These are phyloP conservation scores for Conops quadrifasciatus DNA, from an alignment of 2,888 invertebrate genomes.

Conservation along the genomic window DNA sequence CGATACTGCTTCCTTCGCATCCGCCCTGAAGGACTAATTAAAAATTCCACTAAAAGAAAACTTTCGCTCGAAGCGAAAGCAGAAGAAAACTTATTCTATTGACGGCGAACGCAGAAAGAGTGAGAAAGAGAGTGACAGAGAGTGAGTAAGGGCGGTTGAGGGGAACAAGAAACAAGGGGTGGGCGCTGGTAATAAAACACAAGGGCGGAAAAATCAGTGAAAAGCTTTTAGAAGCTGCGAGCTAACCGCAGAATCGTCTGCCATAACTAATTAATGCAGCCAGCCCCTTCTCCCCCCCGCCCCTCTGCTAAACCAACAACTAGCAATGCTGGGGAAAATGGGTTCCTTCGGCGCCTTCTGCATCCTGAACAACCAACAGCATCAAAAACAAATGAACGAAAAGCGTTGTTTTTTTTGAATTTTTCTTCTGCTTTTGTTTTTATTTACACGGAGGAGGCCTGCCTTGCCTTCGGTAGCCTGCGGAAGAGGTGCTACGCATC, in stretches of 20 bases:
- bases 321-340: not conserved
- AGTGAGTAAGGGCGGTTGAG: too few species aligned
- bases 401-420: conserved; percentile 14
- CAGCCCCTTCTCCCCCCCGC: conserved; percentile 44
- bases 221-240: conserved; percentile 61
- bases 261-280: conserved; percentile 64
- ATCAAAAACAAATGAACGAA: not conserved
- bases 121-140: not conserved
- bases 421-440: not conserved
- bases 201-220: conserved; percentile 50
- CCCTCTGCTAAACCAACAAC: conserved; percentile 1
- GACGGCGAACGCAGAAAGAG: conserved; percentile 10
- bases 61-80: conserved; percentile 27
- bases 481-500: not conserved
- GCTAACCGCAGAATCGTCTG: conserved; percentile 63
- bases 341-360: not conserved
- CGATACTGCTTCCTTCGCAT: not conserved
- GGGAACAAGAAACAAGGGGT: not conserved
- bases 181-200: conserved; percentile 20
- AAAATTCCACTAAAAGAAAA: conserved; percentile 30
- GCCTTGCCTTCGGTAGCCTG: not conserved
- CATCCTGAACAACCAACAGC: conserved; percentile 3
- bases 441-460: conserved; percentile 28
- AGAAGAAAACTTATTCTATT: conserved; percentile 31
- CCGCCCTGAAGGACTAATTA: conserved; percentile 23